phyloP scores from a whole-genome alignment of 2,113 vertebrate species.

The Forbesichthys papilliferus region DNA sequence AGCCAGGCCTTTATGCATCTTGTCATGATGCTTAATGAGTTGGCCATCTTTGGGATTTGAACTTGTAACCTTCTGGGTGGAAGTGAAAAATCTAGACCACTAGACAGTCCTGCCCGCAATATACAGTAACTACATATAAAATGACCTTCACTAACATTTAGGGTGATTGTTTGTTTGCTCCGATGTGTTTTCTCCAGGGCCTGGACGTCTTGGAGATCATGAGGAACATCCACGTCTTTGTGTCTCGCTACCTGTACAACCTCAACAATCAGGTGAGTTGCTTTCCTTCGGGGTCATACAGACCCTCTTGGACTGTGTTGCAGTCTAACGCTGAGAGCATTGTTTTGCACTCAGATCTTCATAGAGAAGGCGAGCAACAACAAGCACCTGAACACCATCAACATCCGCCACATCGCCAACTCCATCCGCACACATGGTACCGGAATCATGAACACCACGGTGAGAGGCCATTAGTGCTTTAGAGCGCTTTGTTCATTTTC shows the following conservation, averaged over 20 bases:
- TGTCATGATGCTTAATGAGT: too few species aligned
- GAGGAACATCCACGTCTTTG: slow-evolving; percentile 99
- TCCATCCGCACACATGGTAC: slow-evolving; percentile 98
- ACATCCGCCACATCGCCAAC: slow-evolving; percentile 97
- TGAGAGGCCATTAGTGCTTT: slow-evolving; percentile 64
- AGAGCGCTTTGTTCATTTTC: neutral
- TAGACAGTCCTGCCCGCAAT: too few species aligned
- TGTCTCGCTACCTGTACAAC: slow-evolving; percentile 97
- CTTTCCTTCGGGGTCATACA: fast-evolving
- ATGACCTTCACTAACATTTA: too few species aligned
- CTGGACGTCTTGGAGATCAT: slow-evolving; percentile 98
- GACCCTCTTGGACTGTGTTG: too few species aligned
- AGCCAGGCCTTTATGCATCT: too few species aligned
- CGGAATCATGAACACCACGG: slow-evolving; percentile 99
- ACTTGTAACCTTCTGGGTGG: too few species aligned
- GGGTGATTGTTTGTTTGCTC: neutral
- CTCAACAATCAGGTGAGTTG: slow-evolving; percentile 94
- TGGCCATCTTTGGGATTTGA: too few species aligned
- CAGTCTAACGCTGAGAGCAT: neutral
- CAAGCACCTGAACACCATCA: slow-evolving; percentile 99
- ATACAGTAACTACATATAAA: too few species aligned
- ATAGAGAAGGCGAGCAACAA: slow-evolving; percentile 98
- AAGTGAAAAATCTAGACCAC: too few species aligned
- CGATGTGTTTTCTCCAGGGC: slow-evolving; percentile 78
- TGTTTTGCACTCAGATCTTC: slow-evolving; percentile 86